Evolutionary conservation across 2,888 invertebrate genomes (phyloP).

Genomic region (Calliphora vomitoria): DNA sequence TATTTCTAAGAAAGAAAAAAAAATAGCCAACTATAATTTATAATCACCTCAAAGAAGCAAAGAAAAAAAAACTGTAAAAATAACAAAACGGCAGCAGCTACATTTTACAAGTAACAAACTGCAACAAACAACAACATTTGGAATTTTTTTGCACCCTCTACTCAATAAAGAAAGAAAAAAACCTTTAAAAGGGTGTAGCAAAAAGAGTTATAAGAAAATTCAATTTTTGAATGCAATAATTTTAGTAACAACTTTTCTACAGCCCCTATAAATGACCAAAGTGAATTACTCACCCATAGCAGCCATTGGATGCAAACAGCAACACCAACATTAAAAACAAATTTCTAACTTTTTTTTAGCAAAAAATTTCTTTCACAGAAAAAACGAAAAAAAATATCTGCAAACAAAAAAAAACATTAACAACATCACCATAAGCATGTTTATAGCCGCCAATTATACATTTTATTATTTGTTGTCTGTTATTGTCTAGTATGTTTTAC

Average conservation of each 20-base stretch:
- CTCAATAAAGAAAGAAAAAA: background rate
- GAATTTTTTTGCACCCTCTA: conserved; percentile 57
- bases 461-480: conserved; percentile 73
- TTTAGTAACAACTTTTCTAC: too few relatives aligned
- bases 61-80: conserved; percentile 26
- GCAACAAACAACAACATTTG: conserved; percentile 37
- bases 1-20: conserved; percentile 14
- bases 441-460: conserved; percentile 74
- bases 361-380: conserved; percentile 27
- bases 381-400: background rate
- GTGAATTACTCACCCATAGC: conserved; percentile 30
- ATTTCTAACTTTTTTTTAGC: conserved; percentile 30
- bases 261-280: conserved; percentile 36
- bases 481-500: conserved; percentile 69
- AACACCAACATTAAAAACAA: conserved; percentile 57
- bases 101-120: conserved; percentile 45
- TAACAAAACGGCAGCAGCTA: conserved; percentile 51
- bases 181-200: background rate
- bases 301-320: conserved; percentile 5
- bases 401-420: conserved; percentile 50
- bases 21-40: conserved; percentile 57
- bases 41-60: conserved; percentile 59
- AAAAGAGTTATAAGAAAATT: background rate
- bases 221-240: background rate
- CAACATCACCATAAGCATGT: conserved; percentile 72